These are phyloP conservation scores for Heterotis niloticus DNA, from an alignment of 2,113 vertebrate genomes.

Conservation along the genomic window DNA sequence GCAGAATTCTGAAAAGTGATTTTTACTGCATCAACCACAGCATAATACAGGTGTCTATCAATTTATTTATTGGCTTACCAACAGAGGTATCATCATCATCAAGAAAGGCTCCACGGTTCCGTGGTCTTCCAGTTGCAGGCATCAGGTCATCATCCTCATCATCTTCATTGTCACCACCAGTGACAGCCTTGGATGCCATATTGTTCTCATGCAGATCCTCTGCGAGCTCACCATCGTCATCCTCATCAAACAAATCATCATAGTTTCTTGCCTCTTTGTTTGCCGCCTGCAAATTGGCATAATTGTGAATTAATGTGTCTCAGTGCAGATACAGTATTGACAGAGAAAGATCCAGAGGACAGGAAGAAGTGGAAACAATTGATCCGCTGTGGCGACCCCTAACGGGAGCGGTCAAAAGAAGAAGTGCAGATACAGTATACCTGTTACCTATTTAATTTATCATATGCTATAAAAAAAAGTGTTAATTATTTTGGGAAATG, in stretches of 20 bases:
- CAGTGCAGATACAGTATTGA: too few relatives aligned
- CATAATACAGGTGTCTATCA: too few relatives aligned
- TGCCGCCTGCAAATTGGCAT: slow-evolving; percentile 28
- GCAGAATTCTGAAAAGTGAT: too few relatives aligned
- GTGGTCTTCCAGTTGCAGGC: slow-evolving; percentile 59
- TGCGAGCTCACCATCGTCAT: slow-evolving; percentile 69
- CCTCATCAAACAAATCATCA: slow-evolving; percentile 82
- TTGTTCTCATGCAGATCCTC: slow-evolving; percentile 62
- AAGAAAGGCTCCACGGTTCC: slow-evolving; percentile 65
- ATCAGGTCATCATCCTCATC: slow-evolving; percentile 70
- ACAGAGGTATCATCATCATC: slow-evolving; percentile 83
- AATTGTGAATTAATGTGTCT: not conserved
- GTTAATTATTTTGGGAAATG: too few relatives aligned
- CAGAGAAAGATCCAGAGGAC: too few relatives aligned
- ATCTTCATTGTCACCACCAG: slow-evolving; percentile 48
- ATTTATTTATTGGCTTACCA: slow-evolving; percentile 57
- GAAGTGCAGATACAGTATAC: too few relatives aligned
- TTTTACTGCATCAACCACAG: too few relatives aligned
- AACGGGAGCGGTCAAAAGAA: too few relatives aligned
- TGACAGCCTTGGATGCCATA: slow-evolving; percentile 58
- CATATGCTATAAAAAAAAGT: too few relatives aligned
- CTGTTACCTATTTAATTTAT: too few relatives aligned
- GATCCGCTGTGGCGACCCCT: too few relatives aligned
- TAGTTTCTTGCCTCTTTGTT: slow-evolving; percentile 60
- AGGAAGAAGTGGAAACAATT: too few relatives aligned